phyloP scores from a whole-genome alignment of 2,888 invertebrate genomes.

The Bugulina stolonifera region DNA sequence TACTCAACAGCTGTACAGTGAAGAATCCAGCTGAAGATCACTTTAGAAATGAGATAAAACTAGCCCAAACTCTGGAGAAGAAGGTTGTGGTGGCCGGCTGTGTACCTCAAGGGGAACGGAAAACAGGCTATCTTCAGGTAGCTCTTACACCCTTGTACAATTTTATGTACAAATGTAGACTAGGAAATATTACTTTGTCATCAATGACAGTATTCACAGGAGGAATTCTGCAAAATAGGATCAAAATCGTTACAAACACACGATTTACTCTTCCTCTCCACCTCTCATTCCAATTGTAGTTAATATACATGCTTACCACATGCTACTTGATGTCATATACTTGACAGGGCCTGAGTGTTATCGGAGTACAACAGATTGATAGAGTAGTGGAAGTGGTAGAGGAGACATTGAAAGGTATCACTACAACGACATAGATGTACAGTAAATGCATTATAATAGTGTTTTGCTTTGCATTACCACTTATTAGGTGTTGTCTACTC shows the following conservation, averaged over 20 bases:
- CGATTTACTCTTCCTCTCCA: too few relatives aligned
- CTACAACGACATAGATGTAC: too few relatives aligned
- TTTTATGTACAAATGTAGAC: background rate
- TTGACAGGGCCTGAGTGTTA: conserved; percentile 77
- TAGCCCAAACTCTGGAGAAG: conserved; percentile 68
- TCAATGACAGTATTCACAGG: too few relatives aligned
- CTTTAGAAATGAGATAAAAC: conserved; percentile 70
- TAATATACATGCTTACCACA: too few relatives aligned
- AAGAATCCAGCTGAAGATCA: conserved; percentile 96
- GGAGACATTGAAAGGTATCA: conserved; percentile 86
- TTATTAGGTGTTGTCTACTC: too few relatives aligned
- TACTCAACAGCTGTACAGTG: conserved; percentile 95
- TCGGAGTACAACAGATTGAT: conserved; percentile 98
- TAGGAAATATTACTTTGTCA: too few relatives aligned
- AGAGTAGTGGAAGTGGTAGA: conserved; percentile 94
- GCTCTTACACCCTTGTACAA: background rate
- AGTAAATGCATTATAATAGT: too few relatives aligned
- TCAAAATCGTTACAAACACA: too few relatives aligned
- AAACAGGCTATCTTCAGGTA: conserved; percentile 52
- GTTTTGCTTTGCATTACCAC: too few relatives aligned
- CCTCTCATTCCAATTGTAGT: too few relatives aligned
- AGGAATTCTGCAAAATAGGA: too few relatives aligned
- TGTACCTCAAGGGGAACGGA: conserved; percentile 78
- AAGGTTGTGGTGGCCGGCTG: conserved; percentile 93
- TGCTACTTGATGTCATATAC: too few relatives aligned